phyloP scores from a whole-genome alignment of 64 coral and sea anemone genomes.

The Montipora sp. region DNA sequence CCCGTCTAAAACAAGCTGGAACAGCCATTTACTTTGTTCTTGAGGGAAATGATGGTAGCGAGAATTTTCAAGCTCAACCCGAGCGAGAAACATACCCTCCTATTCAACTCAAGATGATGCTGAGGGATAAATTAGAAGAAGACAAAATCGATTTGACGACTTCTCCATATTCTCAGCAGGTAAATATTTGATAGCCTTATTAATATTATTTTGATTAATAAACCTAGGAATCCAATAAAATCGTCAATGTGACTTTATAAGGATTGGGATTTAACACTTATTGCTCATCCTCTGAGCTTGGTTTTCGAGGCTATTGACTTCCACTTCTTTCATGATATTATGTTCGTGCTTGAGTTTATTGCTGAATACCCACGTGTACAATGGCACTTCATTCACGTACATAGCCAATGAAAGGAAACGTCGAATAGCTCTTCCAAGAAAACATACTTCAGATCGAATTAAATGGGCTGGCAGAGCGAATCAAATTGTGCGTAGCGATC shows the following conservation, averaged over 20 bases:
- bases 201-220: neutral
- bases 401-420: neutral
- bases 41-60: constrained; percentile 25
- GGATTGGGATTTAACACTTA: no score
- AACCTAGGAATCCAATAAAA: neutral
- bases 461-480: neutral
- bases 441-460: neutral
- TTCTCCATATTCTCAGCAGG: constrained; percentile 77
- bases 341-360: neutral
- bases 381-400: neutral
- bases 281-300: no score
- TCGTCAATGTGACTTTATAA: neutral
- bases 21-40: constrained; percentile 95
- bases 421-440: neutral
- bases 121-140: constrained; percentile 75
- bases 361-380: neutral
- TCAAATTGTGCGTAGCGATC: neutral
- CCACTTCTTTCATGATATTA: neutral
- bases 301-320: neutral
- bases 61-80: constrained; percentile 51
- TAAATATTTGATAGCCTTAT: constrained; percentile 41
- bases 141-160: constrained; percentile 78
- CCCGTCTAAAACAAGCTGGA: constrained; percentile 80
- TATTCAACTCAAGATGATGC: constrained; percentile 79
- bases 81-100: constrained; percentile 66